phyloP scores from a whole-genome alignment of 2,797 vertebrate species.

The Tarsius wallacei region DNA sequence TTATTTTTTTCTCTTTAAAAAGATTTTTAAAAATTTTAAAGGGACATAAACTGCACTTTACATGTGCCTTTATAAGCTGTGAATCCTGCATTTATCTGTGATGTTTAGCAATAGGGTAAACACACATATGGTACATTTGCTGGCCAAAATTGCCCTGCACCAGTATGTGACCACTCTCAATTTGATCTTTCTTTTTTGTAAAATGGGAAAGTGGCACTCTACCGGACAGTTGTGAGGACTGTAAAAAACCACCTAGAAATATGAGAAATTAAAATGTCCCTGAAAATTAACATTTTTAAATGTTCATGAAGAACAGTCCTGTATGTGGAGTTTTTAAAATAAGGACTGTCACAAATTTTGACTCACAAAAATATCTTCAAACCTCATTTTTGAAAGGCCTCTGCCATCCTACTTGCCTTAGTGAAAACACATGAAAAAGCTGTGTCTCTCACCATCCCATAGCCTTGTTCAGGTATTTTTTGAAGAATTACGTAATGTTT shows the following conservation, averaged over 20 bases:
- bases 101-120: not conserved
- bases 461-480: no score
- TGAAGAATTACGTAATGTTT: no score
- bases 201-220: not conserved
- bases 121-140: not conserved
- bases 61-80: not conserved
- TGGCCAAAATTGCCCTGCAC: not conserved
- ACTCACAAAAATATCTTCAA: no score
- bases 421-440: no score
- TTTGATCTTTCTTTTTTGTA: not conserved
- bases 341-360: no score
- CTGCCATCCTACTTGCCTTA: no score
- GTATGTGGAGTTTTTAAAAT: no score
- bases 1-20: not conserved
- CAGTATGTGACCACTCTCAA: not conserved
- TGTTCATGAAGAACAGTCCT: not conserved
- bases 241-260: not conserved
- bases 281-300: not conserved
- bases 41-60: not conserved
- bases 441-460: no score
- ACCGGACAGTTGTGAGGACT: not conserved
- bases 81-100: not conserved
- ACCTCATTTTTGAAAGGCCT: no score
- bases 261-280: not conserved
- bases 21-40: not conserved